Conservation (phyloP, 2,113 vertebrate species). For the Australoheros scitulus region DNA sequence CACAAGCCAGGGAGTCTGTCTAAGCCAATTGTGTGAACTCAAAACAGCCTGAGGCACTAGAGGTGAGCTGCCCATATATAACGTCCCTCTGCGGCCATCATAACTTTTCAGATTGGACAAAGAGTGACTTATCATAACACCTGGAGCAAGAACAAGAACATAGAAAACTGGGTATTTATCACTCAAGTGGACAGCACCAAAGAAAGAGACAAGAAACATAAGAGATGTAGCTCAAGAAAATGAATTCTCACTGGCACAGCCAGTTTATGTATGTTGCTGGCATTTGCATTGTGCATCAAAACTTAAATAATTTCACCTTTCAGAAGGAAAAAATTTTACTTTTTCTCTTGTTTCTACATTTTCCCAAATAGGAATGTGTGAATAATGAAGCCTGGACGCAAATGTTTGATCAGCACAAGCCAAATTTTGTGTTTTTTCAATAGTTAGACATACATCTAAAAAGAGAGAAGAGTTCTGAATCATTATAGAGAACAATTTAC, state of each 20-base stretch:
- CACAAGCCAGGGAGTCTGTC: constrained; percentile 20
- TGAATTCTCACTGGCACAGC: neutral
- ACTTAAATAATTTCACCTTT: neutral
- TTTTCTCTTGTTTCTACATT: neutral
- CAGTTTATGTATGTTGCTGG: neutral
- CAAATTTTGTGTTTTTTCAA: neutral
- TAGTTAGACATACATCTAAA: neutral
- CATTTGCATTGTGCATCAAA: neutral
- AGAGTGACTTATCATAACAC: constrained; percentile 26
- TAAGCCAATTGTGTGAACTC: constrained; percentile 12
- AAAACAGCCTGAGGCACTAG: constrained; percentile 31
- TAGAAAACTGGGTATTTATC: neutral
- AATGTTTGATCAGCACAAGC: neutral
- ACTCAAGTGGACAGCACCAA: too few relatives aligned
- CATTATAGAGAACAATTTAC: neutral
- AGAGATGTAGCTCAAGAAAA: neutral
- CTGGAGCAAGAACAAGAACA: constrained; percentile 3
- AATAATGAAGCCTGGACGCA: neutral
- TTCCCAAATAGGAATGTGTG: rapidly evolving
- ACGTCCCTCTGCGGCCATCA: constrained; percentile 19
- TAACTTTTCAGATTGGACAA: constrained; percentile 20
- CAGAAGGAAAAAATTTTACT: neutral
- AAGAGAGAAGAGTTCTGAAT: neutral
- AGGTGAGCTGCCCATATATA: constrained; percentile 21
- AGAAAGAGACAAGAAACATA: too few relatives aligned